These are phyloP conservation scores for Heliconius ismenius DNA, from an alignment of 2,888 invertebrate genomes.

Conservation along the genomic window DNA sequence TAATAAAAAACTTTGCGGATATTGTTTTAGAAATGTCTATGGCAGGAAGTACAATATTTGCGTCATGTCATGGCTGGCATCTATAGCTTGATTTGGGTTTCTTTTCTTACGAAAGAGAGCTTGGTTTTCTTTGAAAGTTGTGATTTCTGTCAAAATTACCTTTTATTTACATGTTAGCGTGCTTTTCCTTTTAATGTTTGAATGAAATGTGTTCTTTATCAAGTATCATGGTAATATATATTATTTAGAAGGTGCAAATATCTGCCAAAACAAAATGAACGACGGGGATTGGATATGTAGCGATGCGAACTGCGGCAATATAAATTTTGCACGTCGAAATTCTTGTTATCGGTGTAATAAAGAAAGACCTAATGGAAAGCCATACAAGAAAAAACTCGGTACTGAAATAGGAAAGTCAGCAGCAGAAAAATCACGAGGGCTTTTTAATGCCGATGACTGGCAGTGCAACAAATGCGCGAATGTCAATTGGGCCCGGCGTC, in stretches of 20 bases:
- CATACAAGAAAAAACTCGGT: conserved; percentile 90
- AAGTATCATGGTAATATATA: conserved; percentile 43
- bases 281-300: conserved; percentile 86
- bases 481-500: conserved; percentile 98
- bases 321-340: conserved; percentile 95
- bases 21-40: conserved; percentile 24
- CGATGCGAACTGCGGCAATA: conserved; percentile 91
- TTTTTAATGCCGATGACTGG: conserved; percentile 99
- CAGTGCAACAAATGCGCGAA: conserved; percentile 99
- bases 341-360: conserved; percentile 96
- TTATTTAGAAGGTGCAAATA: conserved; percentile 39
- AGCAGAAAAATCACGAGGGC: conserved; percentile 98
- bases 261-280: conserved; percentile 71
- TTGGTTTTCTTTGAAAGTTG: conserved; percentile 75
- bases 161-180: conserved; percentile 66
- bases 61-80: conserved; percentile 64
- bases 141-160: conserved; percentile 61
- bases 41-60: conserved; percentile 37
- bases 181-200: conserved; percentile 44
- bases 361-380: conserved; percentile 77
- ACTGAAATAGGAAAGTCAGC: conserved; percentile 99
- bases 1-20: conserved; percentile 32
- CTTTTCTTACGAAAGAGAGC: conserved; percentile 77
- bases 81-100: conserved; percentile 67
- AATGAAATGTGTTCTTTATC: conserved; percentile 34